Evolutionary conservation across 2,113 vertebrate species (phyloP).

Genomic region (Camelus dromedarius): DNA sequence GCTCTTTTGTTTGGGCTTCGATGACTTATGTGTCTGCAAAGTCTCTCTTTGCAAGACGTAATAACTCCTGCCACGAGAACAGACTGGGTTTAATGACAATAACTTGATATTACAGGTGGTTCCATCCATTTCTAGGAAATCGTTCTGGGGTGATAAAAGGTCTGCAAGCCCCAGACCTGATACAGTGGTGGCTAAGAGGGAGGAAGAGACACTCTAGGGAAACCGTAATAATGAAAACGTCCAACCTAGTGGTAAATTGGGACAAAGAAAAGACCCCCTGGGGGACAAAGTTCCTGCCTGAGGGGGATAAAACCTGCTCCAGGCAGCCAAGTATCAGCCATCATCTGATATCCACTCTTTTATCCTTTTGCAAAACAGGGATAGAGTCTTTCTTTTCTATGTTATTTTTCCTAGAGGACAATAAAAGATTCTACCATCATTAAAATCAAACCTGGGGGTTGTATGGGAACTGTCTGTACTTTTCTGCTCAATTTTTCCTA

Average conservation of each 20-base stretch:
- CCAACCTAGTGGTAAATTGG: neutral
- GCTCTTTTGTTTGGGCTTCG: slow-evolving; percentile 15
- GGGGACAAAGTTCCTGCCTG: neutral
- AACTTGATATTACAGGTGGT: neutral
- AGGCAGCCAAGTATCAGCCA: neutral
- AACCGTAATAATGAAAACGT: neutral
- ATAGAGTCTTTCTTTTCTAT: neutral
- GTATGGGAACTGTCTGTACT: accelerated
- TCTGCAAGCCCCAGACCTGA: neutral
- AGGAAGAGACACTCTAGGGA: neutral
- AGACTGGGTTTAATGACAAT: slow-evolving; percentile 42
- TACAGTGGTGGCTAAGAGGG: neutral
- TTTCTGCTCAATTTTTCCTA: neutral
- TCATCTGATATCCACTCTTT: neutral
- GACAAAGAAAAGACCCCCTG: neutral
- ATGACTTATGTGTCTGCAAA: neutral
- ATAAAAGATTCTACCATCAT: neutral
- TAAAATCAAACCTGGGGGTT: neutral
- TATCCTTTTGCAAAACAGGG: neutral
- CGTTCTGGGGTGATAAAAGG: neutral
- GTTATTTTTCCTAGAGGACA: neutral
- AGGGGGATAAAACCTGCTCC: neutral
- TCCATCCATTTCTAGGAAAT: neutral
- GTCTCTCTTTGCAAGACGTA: slow-evolving; percentile 24
- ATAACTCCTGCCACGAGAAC: neutral